Conservation (phyloP, 2,113 vertebrate species). For the Sylvietta virens region DNA sequence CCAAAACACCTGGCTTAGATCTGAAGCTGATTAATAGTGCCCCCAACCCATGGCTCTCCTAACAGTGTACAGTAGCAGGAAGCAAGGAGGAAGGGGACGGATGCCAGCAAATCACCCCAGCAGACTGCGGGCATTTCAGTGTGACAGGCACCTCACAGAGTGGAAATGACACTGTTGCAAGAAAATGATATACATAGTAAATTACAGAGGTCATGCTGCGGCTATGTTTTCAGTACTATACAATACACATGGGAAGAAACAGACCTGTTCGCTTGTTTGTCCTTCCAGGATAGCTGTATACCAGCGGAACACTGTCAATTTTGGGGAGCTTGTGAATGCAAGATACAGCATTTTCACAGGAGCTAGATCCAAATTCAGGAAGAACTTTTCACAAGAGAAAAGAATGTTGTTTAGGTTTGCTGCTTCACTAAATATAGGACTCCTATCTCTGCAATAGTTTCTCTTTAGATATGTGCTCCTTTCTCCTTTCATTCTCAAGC, state of each 20-base stretch:
- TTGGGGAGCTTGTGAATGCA: background rate
- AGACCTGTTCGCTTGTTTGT: background rate
- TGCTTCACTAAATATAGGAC: conserved; percentile 9
- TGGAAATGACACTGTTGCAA: background rate
- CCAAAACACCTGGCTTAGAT: background rate
- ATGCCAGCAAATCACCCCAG: background rate
- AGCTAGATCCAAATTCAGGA: background rate
- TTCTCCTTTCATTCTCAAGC: conserved; percentile 10
- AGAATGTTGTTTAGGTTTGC: conserved; percentile 31
- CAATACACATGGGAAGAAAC: background rate
- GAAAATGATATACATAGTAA: background rate
- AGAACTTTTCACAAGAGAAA: conserved; percentile 32
- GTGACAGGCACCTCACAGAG: background rate
- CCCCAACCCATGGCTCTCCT: background rate
- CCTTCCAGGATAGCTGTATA: background rate
- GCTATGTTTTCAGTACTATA: background rate
- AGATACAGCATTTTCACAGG: background rate
- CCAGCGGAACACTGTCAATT: background rate
- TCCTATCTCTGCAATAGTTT: background rate
- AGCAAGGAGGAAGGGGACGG: accelerated
- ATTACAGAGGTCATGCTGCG: background rate
- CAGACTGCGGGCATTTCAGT: accelerated
- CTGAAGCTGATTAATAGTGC: background rate
- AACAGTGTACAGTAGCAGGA: background rate
- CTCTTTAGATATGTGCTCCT: background rate